Evolutionary conservation across 1,140 invertebrate species (phyloP).

Genomic region (Thaumetopoea pityocampa): DNA sequence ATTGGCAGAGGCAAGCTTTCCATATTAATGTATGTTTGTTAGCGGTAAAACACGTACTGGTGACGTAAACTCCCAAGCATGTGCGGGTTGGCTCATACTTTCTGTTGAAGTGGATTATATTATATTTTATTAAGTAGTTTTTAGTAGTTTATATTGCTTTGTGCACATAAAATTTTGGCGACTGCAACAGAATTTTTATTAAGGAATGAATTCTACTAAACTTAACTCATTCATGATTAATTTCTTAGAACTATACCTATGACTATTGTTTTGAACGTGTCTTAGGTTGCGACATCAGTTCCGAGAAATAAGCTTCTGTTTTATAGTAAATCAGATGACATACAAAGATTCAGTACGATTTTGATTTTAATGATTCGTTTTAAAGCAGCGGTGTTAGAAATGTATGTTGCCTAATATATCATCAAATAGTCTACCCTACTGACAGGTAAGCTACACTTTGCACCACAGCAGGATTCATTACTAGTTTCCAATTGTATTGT

Average conservation of each 20-base stretch:
- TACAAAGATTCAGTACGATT: not conserved
- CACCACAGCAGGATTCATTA: conserved; percentile 51
- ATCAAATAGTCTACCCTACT: conserved; percentile 17
- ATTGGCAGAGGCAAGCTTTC: conserved; percentile 62
- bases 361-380: not conserved
- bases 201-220: conserved; percentile 1
- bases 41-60: conserved; percentile 67
- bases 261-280: conserved; percentile 2
- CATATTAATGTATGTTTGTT: conserved; percentile 76
- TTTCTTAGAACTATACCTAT: conserved; percentile 5
- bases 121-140: conserved; percentile 27
- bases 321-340: not conserved
- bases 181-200: conserved; percentile 7
- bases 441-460: conserved; percentile 32
- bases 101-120: conserved; percentile 27
- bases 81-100: conserved; percentile 37
- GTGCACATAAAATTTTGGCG: conserved; percentile 8
- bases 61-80: conserved; percentile 60
- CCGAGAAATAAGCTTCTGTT: not conserved
- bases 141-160: conserved; percentile 8
- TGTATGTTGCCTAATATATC: conserved; percentile 9
- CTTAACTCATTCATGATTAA: not conserved
- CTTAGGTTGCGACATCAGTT: conserved; percentile 2
- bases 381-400: not conserved
- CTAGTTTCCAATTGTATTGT: conserved; percentile 62